phyloP scores from a whole-genome alignment of 2,113 vertebrate species.

The Gallinago paraguaiae region DNA sequence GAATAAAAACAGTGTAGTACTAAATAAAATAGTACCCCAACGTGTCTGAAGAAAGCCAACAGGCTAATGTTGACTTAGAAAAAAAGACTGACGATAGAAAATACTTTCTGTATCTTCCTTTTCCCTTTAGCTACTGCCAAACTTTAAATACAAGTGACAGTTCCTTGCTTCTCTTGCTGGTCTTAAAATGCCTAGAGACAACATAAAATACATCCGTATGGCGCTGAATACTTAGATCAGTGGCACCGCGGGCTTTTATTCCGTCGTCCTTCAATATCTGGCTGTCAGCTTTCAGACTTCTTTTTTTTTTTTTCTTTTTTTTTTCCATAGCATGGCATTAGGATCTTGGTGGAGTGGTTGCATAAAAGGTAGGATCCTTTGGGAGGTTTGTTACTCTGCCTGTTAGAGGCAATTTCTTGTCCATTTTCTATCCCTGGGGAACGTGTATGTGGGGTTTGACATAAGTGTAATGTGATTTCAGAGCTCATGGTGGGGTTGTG shows the following conservation, averaged over 20 bases:
- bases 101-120: neutral
- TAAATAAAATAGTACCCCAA: neutral
- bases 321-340: neutral
- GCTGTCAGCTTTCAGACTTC: neutral
- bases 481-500: accelerated
- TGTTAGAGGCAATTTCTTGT: neutral
- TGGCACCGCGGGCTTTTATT: neutral
- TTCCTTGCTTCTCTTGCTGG: neutral
- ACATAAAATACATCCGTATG: neutral
- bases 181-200: neutral
- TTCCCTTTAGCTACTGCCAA: neutral
- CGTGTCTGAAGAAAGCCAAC: neutral
- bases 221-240: neutral
- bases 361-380: neutral
- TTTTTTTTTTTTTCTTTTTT: too few relatives aligned
- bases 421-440: neutral
- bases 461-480: neutral
- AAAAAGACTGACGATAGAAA: neutral
- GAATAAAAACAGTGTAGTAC: neutral
- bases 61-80: neutral
- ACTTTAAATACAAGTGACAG: constrained; percentile 20
- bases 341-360: neutral
- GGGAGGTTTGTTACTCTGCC: neutral
- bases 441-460: neutral
- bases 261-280: neutral